Percentiles rank a stretch among this genome's conserved stretches.
These are phyloP conservation scores for Trichogramma dendrolimi DNA, from an alignment of 2,888 invertebrate species.

Conservation along the genomic window DNA sequence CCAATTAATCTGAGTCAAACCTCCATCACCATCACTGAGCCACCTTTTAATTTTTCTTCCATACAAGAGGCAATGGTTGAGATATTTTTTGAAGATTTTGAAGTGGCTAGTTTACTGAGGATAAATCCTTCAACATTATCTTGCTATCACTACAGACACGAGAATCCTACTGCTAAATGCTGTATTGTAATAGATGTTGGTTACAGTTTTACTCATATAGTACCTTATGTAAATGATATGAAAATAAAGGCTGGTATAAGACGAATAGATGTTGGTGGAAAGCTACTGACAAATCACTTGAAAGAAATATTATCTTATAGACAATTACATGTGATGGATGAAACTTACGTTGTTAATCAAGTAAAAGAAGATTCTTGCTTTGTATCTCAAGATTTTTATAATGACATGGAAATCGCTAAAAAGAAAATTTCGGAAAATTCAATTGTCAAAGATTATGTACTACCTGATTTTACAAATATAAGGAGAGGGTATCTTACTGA, in stretches of 20 bases:
- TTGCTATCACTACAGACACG: slow-evolving; percentile 64
- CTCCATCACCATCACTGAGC: slow-evolving; percentile 86
- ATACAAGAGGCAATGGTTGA: slow-evolving; percentile 93
- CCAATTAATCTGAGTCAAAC: slow-evolving; percentile 74
- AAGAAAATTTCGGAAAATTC: slow-evolving; percentile 61
- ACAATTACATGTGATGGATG: slow-evolving; percentile 97
- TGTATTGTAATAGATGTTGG: slow-evolving; percentile 89
- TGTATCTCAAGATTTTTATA: slow-evolving; percentile 78
- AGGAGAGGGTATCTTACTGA: slow-evolving; percentile 70
- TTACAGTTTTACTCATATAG: slow-evolving; percentile 91
- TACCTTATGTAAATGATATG: slow-evolving; percentile 76
- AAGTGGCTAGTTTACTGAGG: slow-evolving; percentile 76
- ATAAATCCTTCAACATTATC: slow-evolving; percentile 79
- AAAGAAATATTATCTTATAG: slow-evolving; percentile 96
- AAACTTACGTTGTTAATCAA: slow-evolving; percentile 97
- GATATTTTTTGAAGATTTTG: slow-evolving; percentile 96
- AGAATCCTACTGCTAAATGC: slow-evolving; percentile 58
- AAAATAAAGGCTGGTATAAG: slow-evolving; percentile 66
- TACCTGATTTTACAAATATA: slow-evolving; percentile 92
- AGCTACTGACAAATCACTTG: slow-evolving; percentile 92
- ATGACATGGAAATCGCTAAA: slow-evolving; percentile 70
- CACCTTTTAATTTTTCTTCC: slow-evolving; percentile 86
- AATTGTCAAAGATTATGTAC: slow-evolving; percentile 83
- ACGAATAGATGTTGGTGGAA: slow-evolving; percentile 93
- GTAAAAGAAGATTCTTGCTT: slow-evolving; percentile 96